Percentiles rank a stretch among this genome's conserved stretches.
These are phyloP conservation scores for Circaetus gallicus DNA, from an alignment of 2,113 vertebrate genomes.

Conservation along the genomic window DNA sequence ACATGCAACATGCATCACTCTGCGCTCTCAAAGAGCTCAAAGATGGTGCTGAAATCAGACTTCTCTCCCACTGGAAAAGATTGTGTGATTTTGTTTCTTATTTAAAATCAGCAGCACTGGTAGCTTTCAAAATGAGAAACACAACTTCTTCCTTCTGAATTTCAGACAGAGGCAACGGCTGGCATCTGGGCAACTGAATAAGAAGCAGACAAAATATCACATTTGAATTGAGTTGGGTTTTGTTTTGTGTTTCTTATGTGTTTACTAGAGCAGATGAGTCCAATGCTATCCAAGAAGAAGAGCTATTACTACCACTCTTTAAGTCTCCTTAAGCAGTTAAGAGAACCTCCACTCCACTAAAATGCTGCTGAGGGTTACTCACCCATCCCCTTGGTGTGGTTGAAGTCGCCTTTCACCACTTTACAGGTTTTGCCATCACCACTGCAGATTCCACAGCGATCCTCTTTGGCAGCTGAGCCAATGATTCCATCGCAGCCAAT, in stretches of 20 bases:
- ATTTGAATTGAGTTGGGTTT: background rate
- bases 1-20: background rate
- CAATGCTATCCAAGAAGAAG: background rate
- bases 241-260: background rate
- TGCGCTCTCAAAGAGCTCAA: background rate
- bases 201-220: background rate
- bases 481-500: conserved; percentile 95
- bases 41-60: background rate
- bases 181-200: background rate
- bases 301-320: background rate
- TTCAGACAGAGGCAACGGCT: background rate
- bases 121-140: background rate
- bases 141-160: background rate
- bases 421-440: conserved; percentile 92
- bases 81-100: background rate
- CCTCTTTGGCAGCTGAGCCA: conserved; percentile 90
- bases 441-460: conserved; percentile 91
- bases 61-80: background rate
- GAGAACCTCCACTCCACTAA: background rate
- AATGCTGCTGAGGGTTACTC: conserved; percentile 55
- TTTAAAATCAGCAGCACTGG: background rate
- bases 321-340: background rate
- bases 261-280: background rate
- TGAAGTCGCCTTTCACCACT: conserved; percentile 95
- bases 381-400: conserved; percentile 93